Evolutionary conservation across 1,140 invertebrate genomes (phyloP).

Genomic region (Conopomorpha cramerella): DNA sequence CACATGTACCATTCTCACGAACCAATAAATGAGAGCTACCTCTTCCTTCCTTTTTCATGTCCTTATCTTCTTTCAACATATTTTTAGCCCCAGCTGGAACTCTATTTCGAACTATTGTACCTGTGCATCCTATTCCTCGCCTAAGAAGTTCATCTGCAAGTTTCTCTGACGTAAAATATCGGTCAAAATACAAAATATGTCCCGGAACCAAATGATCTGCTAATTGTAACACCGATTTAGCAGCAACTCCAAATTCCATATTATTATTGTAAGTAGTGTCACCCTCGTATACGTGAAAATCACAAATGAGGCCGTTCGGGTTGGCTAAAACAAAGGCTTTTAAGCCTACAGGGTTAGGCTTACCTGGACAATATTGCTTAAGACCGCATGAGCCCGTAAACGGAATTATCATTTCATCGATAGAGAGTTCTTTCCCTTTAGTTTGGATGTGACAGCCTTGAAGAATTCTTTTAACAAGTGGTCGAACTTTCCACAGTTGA

Average conservation of each 20-base stretch:
- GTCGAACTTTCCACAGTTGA: slow-evolving; percentile 2
- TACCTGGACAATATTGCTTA: not conserved
- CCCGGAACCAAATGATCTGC: not conserved
- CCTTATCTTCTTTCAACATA: not conserved
- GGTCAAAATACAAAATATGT: slow-evolving; percentile 2
- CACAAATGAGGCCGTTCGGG: not conserved
- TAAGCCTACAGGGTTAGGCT: slow-evolving; percentile 1
- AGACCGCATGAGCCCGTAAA: slow-evolving; percentile 1
- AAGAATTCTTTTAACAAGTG: not conserved
- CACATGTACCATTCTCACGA: not conserved
- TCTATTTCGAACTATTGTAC: slow-evolving; percentile 1
- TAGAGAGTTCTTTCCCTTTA: not conserved
- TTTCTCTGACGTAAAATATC: slow-evolving; percentile 1
- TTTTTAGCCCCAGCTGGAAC: not conserved
- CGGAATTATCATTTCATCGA: too few species aligned
- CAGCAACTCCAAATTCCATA: not conserved
- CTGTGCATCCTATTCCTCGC: not conserved
- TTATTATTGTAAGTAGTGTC: not conserved
- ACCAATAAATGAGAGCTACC: not conserved
- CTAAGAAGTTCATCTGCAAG: not conserved
- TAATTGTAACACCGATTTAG: not conserved
- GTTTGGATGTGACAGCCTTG: not conserved
- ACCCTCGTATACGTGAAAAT: slow-evolving; percentile 1
- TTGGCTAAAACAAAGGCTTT: slow-evolving; percentile 3
- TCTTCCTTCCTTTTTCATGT: slow-evolving; percentile 1